A percentile compares a stretch with the other conserved stretches of the same genome.
phyloP scores from a whole-genome alignment of 2,797 vertebrate genomes.

The Heliangelus exortis region DNA sequence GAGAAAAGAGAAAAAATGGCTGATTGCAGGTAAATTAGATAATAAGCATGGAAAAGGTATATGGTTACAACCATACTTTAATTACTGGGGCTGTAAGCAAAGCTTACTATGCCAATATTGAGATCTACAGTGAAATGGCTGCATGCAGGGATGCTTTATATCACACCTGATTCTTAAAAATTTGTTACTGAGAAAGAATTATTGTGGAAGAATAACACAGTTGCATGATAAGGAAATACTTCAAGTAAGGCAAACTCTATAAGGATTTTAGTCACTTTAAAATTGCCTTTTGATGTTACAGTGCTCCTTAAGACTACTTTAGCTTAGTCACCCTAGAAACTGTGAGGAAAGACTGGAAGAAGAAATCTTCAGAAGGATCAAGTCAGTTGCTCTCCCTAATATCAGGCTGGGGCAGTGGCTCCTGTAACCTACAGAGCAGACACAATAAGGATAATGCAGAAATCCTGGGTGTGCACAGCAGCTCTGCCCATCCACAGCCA shows the following conservation, averaged over 20 bases:
- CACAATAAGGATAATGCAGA: not conserved
- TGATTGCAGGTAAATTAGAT: not conserved
- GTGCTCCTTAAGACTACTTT: not conserved
- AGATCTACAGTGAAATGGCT: not conserved
- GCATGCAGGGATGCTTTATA: not conserved
- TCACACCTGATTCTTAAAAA: not conserved
- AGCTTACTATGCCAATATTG: not conserved
- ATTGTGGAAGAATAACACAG: not conserved
- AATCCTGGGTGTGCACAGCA: not conserved
- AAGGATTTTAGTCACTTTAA: not conserved
- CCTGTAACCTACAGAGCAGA: not conserved
- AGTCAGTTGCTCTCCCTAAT: not conserved
- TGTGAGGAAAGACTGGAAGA: not conserved
- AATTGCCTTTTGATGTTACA: not conserved
- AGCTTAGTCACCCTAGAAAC: not conserved
- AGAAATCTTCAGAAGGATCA: not conserved
- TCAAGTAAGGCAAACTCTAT: not conserved
- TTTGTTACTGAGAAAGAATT: not conserved
- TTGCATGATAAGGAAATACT: not conserved
- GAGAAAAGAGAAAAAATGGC: not conserved
- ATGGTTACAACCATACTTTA: not conserved
- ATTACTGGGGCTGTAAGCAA: not conserved
- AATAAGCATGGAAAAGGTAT: not conserved
- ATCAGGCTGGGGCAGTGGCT: not conserved
- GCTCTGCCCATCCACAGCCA: accelerated